Evolutionary conservation across 2,797 vertebrate species (phyloP), one percentile per base, ranked within the genome.

Genomic region (Falco berigora): DNA sequence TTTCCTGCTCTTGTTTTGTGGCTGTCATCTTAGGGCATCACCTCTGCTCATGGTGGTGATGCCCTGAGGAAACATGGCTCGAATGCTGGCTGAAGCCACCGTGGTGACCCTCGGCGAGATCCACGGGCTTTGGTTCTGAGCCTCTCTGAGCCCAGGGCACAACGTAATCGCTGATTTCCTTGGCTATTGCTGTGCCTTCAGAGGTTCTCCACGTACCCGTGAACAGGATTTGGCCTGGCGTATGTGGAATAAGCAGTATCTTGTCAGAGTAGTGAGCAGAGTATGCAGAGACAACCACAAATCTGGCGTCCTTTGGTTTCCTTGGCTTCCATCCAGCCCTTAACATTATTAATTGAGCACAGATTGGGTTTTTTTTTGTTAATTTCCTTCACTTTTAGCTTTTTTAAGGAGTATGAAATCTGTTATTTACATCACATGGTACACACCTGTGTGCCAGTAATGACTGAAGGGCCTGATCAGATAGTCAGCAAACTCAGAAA

Each of bases 321-420:
- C 32, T 50, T 95, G 91, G 93, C 86, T 86, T 90, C 52, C 24
- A 28, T 66, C 86, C 83, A 96, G 61, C 30, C 66, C 68, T 94
- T 88, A 92, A 90, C 92, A 71, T 96, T 96, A 96, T 95, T 86
- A 95, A 38, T 90, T 91, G 91, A 95, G 88, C 92, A 94, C 91
- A 82, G 95, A 95, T 95, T 96, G 94, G 46, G 0, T 0, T 0
- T 23, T 46, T 62, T 90, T 83, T 89, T 91, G 67, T 87, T 89
- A 91, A 76, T 97, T 86, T 92, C 81, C 87, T 96, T 94, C 89
- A 86, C 56, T 61, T 75, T 87, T 67, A 90, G 94, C 75, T 93
- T 95, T 95, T 97, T 91, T 91, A 56, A 95, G 75, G 74, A 83
- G n/a, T 59, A 78, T 75, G 55, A 92, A 95, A 86, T 95, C 87